Evolutionary conservation across 2,797 vertebrate genomes (phyloP).

Genomic region (Crenuchus spilurus): DNA sequence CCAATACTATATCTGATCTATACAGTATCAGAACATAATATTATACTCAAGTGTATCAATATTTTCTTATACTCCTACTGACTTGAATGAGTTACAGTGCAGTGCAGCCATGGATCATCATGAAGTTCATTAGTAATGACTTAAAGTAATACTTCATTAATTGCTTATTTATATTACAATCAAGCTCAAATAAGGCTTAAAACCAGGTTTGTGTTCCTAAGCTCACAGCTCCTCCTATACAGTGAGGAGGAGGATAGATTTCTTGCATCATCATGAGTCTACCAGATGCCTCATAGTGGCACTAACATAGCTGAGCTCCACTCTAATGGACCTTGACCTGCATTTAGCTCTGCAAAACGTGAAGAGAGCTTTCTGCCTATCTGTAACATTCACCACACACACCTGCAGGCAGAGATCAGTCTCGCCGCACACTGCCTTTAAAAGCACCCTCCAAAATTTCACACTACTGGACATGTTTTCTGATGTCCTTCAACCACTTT

Average conservation of each 20-base stretch:
- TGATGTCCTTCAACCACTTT: neutral
- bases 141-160: too few relatives aligned
- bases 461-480: neutral
- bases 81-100: too few relatives aligned
- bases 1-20: too few relatives aligned
- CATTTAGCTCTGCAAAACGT: neutral
- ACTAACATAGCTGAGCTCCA: neutral
- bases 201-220: too few relatives aligned
- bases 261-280: neutral
- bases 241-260: neutral
- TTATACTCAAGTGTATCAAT: too few relatives aligned
- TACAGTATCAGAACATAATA: too few relatives aligned
- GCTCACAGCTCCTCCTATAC: neutral
- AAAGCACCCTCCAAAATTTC: neutral
- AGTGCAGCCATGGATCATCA: too few relatives aligned
- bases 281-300: neutral
- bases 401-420: slow-evolving; percentile 2
- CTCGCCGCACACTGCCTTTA: neutral
- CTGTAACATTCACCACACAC: neutral
- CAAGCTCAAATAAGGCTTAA: too few relatives aligned
- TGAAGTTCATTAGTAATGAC: too few relatives aligned
- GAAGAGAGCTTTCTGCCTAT: neutral
- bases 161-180: too few relatives aligned
- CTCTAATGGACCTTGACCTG: neutral
- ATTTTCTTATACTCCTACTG: too few relatives aligned